Conservation (phyloP, 2,797 vertebrate genomes). For the Gymnoscopelus braueri region DNA sequence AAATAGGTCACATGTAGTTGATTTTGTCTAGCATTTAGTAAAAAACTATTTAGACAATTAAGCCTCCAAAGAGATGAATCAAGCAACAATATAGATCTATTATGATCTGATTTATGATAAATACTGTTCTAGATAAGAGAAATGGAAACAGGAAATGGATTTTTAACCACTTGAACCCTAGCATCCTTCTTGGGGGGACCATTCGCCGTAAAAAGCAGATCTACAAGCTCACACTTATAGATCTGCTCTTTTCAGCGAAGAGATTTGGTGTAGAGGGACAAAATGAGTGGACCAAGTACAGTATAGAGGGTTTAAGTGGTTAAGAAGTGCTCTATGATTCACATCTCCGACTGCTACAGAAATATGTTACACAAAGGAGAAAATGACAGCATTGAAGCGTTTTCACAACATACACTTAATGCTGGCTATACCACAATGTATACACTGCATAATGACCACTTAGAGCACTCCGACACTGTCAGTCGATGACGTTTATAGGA, state of each 20-base stretch:
- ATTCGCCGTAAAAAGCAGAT: too few relatives aligned
- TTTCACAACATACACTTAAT: background rate
- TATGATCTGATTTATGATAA: slow-evolving; percentile 1
- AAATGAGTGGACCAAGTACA: too few relatives aligned
- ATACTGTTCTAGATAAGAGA: background rate
- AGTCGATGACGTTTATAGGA: slow-evolving; percentile 1
- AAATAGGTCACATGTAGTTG: slow-evolving; percentile 7
- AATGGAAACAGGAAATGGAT: background rate
- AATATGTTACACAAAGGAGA: slow-evolving; percentile 2
- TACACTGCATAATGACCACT: background rate
- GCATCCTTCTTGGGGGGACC: too few relatives aligned
- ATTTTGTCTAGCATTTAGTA: background rate
- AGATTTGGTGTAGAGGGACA: too few relatives aligned
- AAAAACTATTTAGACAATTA: too few relatives aligned
- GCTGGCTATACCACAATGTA: too few relatives aligned
- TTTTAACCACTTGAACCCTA: too few relatives aligned
- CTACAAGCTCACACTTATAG: too few relatives aligned
- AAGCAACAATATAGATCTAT: background rate
- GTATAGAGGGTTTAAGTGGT: background rate
- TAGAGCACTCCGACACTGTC: background rate
- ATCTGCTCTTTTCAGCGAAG: too few relatives aligned
- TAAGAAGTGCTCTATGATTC: slow-evolving; percentile 8
- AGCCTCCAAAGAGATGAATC: too few relatives aligned
- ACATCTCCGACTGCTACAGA: slow-evolving; percentile 12
- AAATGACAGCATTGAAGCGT: background rate